phyloP scores from a whole-genome alignment of 2,888 invertebrate genomes.

The Lamellibrachia columna region DNA sequence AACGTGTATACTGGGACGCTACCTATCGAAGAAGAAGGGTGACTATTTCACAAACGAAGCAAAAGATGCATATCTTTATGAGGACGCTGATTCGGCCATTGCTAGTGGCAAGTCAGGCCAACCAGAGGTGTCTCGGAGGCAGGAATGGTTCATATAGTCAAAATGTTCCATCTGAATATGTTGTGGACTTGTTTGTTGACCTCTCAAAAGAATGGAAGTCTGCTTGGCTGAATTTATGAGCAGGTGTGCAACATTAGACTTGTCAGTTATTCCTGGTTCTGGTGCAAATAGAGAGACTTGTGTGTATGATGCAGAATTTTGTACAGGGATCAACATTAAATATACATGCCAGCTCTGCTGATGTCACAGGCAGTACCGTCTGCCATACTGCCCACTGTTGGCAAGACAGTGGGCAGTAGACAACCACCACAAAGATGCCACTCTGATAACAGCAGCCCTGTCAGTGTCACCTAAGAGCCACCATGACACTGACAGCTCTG shows the following conservation, averaged over 20 bases:
- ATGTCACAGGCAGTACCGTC: background rate
- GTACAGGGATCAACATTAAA: background rate
- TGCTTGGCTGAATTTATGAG: background rate
- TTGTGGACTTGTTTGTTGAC: background rate
- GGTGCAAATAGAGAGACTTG: background rate
- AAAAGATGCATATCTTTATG: conserved; percentile 89
- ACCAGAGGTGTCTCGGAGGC: conserved; percentile 84
- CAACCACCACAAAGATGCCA: too few species aligned
- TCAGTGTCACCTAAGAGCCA: background rate
- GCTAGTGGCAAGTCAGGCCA: conserved; percentile 90
- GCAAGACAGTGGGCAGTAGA: too few species aligned
- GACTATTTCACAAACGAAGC: conserved; percentile 97
- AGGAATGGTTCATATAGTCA: conserved; percentile 78
- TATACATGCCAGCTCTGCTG: background rate
- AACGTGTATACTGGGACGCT: background rate
- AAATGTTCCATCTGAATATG: background rate
- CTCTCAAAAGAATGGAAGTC: background rate
- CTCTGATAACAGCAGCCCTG: background rate
- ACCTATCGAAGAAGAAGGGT: conserved; percentile 79
- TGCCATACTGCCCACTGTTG: background rate
- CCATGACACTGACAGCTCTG: background rate
- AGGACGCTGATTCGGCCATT: conserved; percentile 93
- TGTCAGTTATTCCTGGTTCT: background rate
- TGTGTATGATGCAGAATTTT: background rate
- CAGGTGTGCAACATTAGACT: background rate